phyloP scores from a whole-genome alignment of 2,113 vertebrate species.

The Chloroceryle aenea region DNA sequence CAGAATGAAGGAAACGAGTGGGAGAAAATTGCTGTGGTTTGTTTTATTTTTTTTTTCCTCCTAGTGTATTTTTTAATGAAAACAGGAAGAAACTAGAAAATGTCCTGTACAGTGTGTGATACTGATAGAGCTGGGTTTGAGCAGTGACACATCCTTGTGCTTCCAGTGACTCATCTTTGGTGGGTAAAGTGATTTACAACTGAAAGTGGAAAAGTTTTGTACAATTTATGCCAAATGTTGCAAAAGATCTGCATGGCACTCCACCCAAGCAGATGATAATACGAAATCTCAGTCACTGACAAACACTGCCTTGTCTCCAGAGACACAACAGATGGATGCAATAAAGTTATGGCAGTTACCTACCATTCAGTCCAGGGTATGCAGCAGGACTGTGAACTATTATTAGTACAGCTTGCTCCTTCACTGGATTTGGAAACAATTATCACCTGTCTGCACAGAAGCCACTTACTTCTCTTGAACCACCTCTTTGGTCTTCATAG shows the following conservation, averaged over 20 bases:
- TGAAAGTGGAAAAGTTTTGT: background rate
- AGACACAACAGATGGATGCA: background rate
- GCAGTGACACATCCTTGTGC: background rate
- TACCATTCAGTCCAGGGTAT: background rate
- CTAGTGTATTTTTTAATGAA: background rate
- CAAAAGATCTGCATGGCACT: background rate
- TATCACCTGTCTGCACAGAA: background rate
- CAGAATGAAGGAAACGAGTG: background rate
- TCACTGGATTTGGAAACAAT: background rate
- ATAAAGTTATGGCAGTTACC: background rate
- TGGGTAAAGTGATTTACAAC: background rate
- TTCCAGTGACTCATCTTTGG: slow-evolving; percentile 7
- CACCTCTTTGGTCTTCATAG: background rate
- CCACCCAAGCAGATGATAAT: background rate
- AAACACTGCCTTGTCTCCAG: background rate
- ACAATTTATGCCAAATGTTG: background rate
- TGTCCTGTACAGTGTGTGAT: background rate
- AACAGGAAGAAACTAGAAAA: slow-evolving; percentile 27
- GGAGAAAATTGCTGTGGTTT: background rate
- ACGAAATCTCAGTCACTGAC: background rate
- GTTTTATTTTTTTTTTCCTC: background rate
- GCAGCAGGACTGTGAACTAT: background rate
- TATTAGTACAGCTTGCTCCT: background rate
- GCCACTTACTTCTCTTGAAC: background rate
- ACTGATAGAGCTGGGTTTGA: background rate